Evolutionary conservation across 2,113 vertebrate species (phyloP), one percentile per base, ranked within the genome.

Genomic region (Damaliscus lunatus): DNA sequence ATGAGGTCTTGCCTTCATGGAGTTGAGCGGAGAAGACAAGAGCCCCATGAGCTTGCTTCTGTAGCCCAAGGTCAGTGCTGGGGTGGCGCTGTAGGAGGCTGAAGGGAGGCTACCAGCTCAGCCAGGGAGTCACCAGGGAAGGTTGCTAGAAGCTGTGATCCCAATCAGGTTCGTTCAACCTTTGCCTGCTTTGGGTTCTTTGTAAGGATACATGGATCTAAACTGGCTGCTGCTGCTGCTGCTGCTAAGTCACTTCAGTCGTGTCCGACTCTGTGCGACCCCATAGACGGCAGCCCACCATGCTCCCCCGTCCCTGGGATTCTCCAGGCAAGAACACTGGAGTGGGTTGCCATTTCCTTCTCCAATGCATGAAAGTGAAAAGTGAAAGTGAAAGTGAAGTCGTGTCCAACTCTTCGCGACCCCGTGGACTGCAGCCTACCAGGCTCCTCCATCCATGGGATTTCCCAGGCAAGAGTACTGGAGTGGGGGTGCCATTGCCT

Each of bases 331-430:
- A 27, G 57, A 59, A 27, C 25, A 59, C 25, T 27, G 2, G 57
- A 59, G 25, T 59, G 57, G 25, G 57, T 59, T 59, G 57, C 57
- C 57, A 27, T 59, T 59, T 59, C 25, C 57, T 59, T 59, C 57
- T 59, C 57, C 57, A 59, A 2, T 27, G 57, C 57, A 59, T 27
- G 57, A 59, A 59, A 59, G 57, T 59, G 4, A 59, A 59, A 59
- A 57, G 23, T 57, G 57, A 27, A 57, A 57, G 55, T 57, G 25
- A 59, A 59, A n/a, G n/a, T n/a, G n/a, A n/a, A 59, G 57, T 27
- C 10, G 1, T 59, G 57, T 59, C 25, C 4, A 5, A 27, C 57
- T 59, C 57, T 59, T 59, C 0, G 10, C 4, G 0, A 59, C 57
- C 10, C 57, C 10, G 2, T 59, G 57, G 23, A 27, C 57, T 59